These are phyloP conservation scores for Bolinopsis microptera DNA, from an alignment of 37 sponge, comb jelly and placozoan species.

Conservation along the genomic window DNA sequence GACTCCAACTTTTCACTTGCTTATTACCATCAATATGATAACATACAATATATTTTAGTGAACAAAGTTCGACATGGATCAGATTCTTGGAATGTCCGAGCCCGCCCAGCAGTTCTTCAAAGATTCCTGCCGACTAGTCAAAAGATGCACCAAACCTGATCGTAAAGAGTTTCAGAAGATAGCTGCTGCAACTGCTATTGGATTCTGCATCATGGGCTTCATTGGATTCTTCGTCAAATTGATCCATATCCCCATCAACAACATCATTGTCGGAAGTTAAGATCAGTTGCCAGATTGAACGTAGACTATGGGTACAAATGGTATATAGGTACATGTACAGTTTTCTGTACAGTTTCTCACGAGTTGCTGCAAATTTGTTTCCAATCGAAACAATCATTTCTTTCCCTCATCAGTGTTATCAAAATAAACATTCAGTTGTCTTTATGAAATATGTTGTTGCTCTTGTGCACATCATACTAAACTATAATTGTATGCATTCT, in stretches of 20 bases:
- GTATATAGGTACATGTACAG: not conserved
- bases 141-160: conserved; percentile 96
- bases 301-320: not conserved
- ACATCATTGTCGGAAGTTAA: conserved; percentile 84
- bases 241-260: conserved; percentile 99
- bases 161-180: conserved; percentile 98
- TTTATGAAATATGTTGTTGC: too few species aligned
- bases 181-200: conserved; percentile 93
- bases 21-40: too few species aligned
- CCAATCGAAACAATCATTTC: too few species aligned
- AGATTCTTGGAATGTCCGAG: conserved; percentile 72
- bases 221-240: conserved; percentile 99
- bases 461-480: too few species aligned
- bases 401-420: too few species aligned
- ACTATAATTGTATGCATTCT: too few species aligned
- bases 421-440: too few species aligned
- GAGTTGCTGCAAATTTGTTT: too few species aligned
- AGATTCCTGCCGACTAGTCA: conserved; percentile 91
- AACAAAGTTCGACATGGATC: conserved; percentile 75
- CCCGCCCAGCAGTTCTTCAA: conserved; percentile 90
- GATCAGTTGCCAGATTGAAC: not conserved
- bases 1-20: too few species aligned
- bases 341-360: not conserved
- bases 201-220: conserved; percentile 99
- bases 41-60: too few species aligned